Base-by-base conservation (phyloP, 2,888 invertebrate species). In the Galeruca laticollis region DNA sequence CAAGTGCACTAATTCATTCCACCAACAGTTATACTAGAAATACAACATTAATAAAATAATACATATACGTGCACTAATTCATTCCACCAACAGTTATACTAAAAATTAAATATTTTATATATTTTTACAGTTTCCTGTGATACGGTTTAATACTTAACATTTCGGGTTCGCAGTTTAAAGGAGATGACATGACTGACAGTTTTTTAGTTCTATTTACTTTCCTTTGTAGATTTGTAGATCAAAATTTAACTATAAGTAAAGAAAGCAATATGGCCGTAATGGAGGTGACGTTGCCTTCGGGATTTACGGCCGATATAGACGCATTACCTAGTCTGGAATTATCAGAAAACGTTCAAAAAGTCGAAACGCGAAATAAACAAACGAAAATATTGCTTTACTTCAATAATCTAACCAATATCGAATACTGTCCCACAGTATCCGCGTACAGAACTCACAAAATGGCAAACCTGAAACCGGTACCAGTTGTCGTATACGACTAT, bases 191-290 rank as follows among this genome's bases (percentile, higher is more conserved):
- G 6, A 26, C 26, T 26, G 26, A 26, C 1, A 5, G 2, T 26
- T 60, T 13, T 26, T 26, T n/a, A 33, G 43, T 15, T 51, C 18
- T 21, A 6, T 11, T 21, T 20, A n/a, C n/a, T n/a, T n/a, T n/a
- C n/a, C 75, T 76, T 78, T 82, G 37, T 80, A 93, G 92, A 73
- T 93, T 91, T 82, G 91, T 92, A 87, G 65, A 89, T 84, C 77
- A 80, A 63, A 84, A 84, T 86, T 75, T 86, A 71, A 89, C 89
- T 40, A 89, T 90, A 78, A 89, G 90, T 60, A 91, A 92, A 18
- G 89, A 90, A 75, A 94, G 94, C 72, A 97, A 97, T 75, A 93
- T 97, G 91, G 94, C 95, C 11, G 92, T 97, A 0, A 93, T 97
- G 88, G 96, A 96, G 80, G 93, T 97, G 0, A 91, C 91, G 72